Percentiles rank a stretch among this genome's conserved stretches.
These are phyloP conservation scores for Cyrtorhinus lividipennis DNA, from an alignment of 1,140 invertebrate genomes.

Conservation along the genomic window DNA sequence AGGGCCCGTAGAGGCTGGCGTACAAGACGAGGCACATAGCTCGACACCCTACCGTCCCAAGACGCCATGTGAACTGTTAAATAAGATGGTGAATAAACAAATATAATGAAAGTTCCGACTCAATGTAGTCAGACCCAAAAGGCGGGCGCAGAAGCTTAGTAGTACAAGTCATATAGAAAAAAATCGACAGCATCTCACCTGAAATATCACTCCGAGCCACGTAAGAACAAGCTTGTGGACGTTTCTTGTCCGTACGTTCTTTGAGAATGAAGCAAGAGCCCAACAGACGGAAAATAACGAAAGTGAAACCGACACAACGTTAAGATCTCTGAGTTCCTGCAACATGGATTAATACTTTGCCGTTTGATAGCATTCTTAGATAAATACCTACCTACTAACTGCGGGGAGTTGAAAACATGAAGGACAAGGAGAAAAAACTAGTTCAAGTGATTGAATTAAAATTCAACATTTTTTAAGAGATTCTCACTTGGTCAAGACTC, in stretches of 20 bases:
- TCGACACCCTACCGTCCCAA: slow-evolving; percentile 71
- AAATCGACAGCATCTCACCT: no score
- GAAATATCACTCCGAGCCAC: slow-evolving; percentile 77
- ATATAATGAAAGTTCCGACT: no score
- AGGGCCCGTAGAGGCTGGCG: slow-evolving; percentile 68
- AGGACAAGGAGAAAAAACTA: no score
- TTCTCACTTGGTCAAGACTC: slow-evolving; percentile 22
- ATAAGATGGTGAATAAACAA: no score
- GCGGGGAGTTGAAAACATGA: no score
- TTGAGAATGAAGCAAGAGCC: slow-evolving; percentile 79
- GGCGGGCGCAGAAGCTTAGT: no score
- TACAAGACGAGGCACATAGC: slow-evolving; percentile 70
- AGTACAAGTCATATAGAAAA: no score
- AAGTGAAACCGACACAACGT: slow-evolving; percentile 63
- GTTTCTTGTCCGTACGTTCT: slow-evolving; percentile 65
- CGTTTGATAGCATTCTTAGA: no score
- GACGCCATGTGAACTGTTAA: slow-evolving; percentile 59
- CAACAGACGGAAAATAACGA: slow-evolving; percentile 76
- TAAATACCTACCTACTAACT: background rate
- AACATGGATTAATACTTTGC: no score
- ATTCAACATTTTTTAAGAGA: no score
- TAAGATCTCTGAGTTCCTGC: slow-evolving; percentile 53
- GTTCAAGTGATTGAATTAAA: no score
- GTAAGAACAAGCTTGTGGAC: slow-evolving; percentile 70
- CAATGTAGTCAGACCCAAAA: no score